phyloP scores from a whole-genome alignment of 2,888 invertebrate species.

The Ramazzottius varieornatus region DNA sequence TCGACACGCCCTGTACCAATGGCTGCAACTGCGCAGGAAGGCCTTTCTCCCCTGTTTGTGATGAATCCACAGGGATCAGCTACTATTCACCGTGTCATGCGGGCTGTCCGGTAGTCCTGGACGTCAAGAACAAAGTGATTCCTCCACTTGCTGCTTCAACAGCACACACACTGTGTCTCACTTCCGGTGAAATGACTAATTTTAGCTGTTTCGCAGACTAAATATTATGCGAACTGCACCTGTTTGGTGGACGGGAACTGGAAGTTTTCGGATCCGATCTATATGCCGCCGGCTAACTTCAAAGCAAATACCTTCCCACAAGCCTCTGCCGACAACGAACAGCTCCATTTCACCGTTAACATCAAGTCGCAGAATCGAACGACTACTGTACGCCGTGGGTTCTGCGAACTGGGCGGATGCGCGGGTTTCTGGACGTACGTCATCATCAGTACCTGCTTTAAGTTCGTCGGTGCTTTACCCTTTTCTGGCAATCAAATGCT shows the following conservation, averaged over 20 bases:
- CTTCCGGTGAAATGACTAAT: too few relatives aligned
- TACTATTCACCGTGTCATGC: background rate
- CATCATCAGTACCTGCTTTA: background rate
- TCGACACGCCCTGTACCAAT: background rate
- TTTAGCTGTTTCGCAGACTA: too few relatives aligned
- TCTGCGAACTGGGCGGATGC: background rate
- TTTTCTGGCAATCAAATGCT: conserved; percentile 3
- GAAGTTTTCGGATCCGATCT: background rate
- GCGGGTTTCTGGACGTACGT: background rate
- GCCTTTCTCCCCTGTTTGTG: background rate
- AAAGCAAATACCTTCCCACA: background rate
- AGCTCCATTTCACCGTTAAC: too few relatives aligned
- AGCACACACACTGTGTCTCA: too few relatives aligned
- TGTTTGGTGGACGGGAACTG: background rate
- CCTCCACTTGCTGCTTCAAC: too few relatives aligned
- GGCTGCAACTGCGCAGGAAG: background rate
- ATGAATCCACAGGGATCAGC: background rate
- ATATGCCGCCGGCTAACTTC: too few relatives aligned
- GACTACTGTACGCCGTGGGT: background rate
- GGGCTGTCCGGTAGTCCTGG: background rate
- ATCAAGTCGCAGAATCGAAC: background rate
- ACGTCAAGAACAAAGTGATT: too few relatives aligned
- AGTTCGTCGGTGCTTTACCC: background rate
- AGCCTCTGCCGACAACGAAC: too few relatives aligned
- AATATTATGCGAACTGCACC: background rate